A percentile compares a stretch with the other conserved stretches of the same genome.
phyloP scores from a whole-genome alignment of 2,888 invertebrate species.

The Perizoma affinitatum region DNA sequence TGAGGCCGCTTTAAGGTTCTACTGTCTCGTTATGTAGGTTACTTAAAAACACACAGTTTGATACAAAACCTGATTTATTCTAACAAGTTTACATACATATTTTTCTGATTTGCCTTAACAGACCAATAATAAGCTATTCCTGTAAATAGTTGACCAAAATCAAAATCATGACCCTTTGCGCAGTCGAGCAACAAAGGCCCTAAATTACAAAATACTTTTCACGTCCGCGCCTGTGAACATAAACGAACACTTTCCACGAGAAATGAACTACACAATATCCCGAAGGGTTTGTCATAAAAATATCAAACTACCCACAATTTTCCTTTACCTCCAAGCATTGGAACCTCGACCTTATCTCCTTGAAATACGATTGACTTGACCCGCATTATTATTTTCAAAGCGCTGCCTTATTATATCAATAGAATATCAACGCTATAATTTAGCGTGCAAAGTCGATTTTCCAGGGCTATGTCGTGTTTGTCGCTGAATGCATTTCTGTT shows the following conservation, averaged over 20 bases:
- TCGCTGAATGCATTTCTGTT: constrained; percentile 19
- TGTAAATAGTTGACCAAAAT: not conserved
- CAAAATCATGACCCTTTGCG: constrained; percentile 1
- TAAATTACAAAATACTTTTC: constrained; percentile 17
- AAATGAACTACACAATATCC: constrained; percentile 31
- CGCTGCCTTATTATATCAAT: not conserved
- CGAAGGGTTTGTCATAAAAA: constrained; percentile 29
- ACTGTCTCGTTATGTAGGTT: no score
- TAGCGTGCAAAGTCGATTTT: no score
- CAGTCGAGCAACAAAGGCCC: constrained; percentile 5
- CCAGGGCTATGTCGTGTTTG: constrained; percentile 4
- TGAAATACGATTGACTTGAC: constrained; percentile 2
- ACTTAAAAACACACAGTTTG: no score
- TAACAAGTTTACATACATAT: not conserved
- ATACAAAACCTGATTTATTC: no score
- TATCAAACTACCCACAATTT: constrained; percentile 15
- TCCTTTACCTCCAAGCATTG: not conserved
- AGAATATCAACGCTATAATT: constrained; percentile 6
- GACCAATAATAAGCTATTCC: not conserved
- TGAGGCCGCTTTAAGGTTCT: no score
- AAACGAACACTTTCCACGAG: constrained; percentile 30
- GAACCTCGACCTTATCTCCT: constrained; percentile 12
- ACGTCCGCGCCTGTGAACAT: constrained; percentile 19
- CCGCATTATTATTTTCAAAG: not conserved
- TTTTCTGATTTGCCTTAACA: not conserved